phyloP scores from a whole-genome alignment of 2,888 invertebrate species.

The Tinea trinotella region DNA sequence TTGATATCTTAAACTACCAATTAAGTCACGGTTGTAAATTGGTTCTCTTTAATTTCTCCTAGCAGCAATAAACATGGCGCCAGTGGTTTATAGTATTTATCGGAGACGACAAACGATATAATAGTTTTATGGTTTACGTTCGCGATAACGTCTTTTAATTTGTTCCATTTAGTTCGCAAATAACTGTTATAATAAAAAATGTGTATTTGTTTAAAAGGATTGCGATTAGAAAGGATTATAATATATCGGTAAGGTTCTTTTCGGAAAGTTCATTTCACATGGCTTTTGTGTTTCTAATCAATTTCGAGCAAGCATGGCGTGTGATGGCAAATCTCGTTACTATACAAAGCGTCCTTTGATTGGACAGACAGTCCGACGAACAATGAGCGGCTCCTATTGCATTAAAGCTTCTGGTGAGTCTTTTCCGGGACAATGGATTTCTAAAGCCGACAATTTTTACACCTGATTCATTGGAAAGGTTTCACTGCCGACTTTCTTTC shows the following conservation, averaged over 20 bases:
- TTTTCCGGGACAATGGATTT: constrained; percentile 47
- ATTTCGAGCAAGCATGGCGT: constrained; percentile 22
- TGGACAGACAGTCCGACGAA: constrained; percentile 37
- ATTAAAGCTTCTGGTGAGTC: constrained; percentile 8
- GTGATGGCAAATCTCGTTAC: constrained; percentile 53
- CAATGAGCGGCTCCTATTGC: constrained; percentile 49
- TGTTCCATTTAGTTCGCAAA: neutral
- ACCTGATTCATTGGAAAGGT: constrained; percentile 36
- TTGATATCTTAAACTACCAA: constrained; percentile 1
- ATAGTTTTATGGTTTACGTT: constrained; percentile 16
- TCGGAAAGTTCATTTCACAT: constrained; percentile 39
- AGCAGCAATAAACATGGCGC: constrained; percentile 18
- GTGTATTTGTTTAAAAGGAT: no score
- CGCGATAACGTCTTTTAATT: neutral
- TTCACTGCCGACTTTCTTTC: neutral
- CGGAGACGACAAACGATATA: constrained; percentile 12
- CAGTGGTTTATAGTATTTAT: constrained; percentile 18
- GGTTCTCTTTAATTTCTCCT: constrained; percentile 12
- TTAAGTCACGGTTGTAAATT: constrained; percentile 5
- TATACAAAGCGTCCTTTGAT: constrained; percentile 36
- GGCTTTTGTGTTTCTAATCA: constrained; percentile 36
- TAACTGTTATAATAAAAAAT: no score
- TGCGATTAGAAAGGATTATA: no score
- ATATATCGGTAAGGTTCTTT: no score
- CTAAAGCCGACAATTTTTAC: constrained; percentile 44